Evolutionary conservation across 2,888 invertebrate genomes (phyloP), one percentile per base, ranked within the genome.

Genomic region (Chloromyia formosa): DNA sequence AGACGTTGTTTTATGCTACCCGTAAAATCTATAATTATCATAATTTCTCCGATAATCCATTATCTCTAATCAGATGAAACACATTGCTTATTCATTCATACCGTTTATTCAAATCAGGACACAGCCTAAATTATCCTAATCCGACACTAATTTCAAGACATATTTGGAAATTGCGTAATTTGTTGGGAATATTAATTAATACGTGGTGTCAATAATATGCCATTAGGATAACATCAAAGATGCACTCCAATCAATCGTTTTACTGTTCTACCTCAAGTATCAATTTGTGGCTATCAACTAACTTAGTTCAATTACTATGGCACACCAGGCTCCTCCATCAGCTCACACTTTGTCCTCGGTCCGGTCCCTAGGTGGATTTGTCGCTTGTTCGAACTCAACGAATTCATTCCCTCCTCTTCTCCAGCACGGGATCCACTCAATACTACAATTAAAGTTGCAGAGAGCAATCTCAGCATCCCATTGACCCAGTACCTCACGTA

Each of bases 231-330:
- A 16, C 56, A 58, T 56, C 56, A 40, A 58, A 58, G 58, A 40
- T 42, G 54, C 56, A 71, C 71, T 56, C 58, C 42, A 40, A 71
- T 73, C 60, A 76, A 74, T 76, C 68, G 58, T 35, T 66, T 61
- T 58, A 72, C 18, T 60, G 62, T 49, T 54, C 40, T 23, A 74
- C 76, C 76, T 49, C 74, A 73, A 75, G 61, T 76, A 62, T 68
- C 68, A 74, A 76, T 76, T 76, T 76, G 76, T 73, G 76, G 76
- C 62, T 68, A 40, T 12, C 18, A 68, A 68, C 73, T 75, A 73
- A 75, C 66, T 75, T 74, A 73, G 68, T 62, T 53, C 18, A 61
- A 54, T 53, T 42, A 54, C 61, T 61, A 35, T 62, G 18, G 16
- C 66, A 27, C 3, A 14, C 74, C 68, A 18, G 20, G 20, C 16